Evolutionary conservation across 2,113 vertebrate genomes (phyloP), one percentile per base, ranked within the genome.

Genomic region (Gadus macrocephalus): DNA sequence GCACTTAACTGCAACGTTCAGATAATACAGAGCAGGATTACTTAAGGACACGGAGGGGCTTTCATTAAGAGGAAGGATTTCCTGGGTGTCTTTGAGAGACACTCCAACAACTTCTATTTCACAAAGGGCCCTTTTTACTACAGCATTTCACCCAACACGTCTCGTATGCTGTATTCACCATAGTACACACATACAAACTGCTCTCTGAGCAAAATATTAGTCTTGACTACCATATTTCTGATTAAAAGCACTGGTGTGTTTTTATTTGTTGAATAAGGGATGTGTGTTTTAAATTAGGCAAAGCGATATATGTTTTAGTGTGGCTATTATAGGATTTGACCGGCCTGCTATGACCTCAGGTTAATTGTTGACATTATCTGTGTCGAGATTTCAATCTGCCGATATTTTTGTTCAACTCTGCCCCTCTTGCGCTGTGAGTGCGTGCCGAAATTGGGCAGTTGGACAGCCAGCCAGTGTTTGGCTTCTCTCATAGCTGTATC

Each of bases 211-310:
- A 49, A 49, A 49, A 49, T 49, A 49, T 49, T 49, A 49, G 42
- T 49, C 42, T 49, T 9, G 8, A 49, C 42, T 11, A 49, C 42
- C 42, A 49, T 49, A 49, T 49, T 7, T 49, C 8, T 49, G 42
- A 49, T 7, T 49, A 2, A 49, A 49, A 49, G 5, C 42, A 14
- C 42, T 49, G 27, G 42, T 20, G 20, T 61, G 49, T 70, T 73
- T 12, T 9, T 35, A 14, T 49, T 9, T 49, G 42, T 49, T 49
- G 8, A 14, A 94, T 95, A 95, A 94, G 96, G 95, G 94, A 96
- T 95, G 93, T 93, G 96, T 97, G 94, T 93, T 90, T 92, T 92
- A 94, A 96, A 97, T 96, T 95, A 96, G 92, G 92, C 93, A 91
- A 90, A 75, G 90, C 92, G 94, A 95, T 96, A 96, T 96, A 93